phyloP scores from a whole-genome alignment of 2,113 vertebrate genomes.

The Lycaon pictus region DNA sequence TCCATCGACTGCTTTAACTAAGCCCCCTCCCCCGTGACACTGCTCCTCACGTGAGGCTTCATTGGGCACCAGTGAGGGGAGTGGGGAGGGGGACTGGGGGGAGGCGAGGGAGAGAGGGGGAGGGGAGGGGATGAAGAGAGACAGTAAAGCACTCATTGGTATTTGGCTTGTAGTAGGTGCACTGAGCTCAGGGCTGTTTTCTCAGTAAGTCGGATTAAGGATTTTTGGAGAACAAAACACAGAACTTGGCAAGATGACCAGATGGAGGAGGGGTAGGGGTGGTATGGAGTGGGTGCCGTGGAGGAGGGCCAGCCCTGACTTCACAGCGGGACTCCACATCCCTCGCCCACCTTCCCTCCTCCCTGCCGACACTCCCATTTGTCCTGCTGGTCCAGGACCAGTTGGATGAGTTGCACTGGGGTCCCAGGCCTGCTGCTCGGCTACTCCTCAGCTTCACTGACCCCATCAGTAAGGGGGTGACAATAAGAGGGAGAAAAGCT shows the following conservation, averaged over 20 bases:
- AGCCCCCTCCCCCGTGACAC: fast-evolving
- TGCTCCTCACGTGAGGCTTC: not conserved
- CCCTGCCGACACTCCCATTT: fast-evolving
- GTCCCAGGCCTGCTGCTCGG: not conserved
- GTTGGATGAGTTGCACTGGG: not conserved
- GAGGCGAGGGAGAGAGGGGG: not conserved
- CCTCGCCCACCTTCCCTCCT: not conserved
- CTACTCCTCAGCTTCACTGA: not conserved
- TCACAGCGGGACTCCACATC: not conserved
- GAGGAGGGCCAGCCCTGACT: not conserved
- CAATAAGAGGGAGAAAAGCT: no score
- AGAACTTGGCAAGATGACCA: fast-evolving
- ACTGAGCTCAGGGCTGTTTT: not conserved
- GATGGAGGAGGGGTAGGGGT: not conserved
- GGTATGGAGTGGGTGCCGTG: fast-evolving
- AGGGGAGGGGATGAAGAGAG: no score
- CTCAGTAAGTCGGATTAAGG: not conserved
- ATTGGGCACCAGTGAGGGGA: not conserved
- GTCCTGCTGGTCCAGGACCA: not conserved
- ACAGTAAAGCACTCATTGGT: fast-evolving
- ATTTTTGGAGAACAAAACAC: not conserved
- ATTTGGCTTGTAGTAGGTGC: not conserved
- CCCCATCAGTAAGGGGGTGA: not conserved
- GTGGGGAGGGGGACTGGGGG: no score
- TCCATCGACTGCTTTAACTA: not conserved